These are phyloP conservation scores for Idaea biselata DNA, from an alignment of 2,888 invertebrate genomes.

Conservation along the genomic window DNA sequence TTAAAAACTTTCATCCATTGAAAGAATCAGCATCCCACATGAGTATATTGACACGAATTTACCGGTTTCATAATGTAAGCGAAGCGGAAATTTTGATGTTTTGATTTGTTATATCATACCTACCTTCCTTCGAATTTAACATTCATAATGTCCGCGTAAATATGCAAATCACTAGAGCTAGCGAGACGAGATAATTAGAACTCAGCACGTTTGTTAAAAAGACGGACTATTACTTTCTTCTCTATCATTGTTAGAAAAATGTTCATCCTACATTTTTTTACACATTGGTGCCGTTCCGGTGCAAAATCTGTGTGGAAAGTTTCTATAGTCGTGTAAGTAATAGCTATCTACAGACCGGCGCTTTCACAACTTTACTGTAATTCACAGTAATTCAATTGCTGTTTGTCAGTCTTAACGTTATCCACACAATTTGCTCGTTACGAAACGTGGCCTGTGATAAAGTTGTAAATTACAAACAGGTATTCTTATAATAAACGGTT, in stretches of 20 bases:
- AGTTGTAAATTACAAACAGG: background rate
- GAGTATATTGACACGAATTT: constrained; percentile 64
- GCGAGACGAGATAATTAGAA: constrained; percentile 11
- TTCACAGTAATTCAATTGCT: constrained; percentile 42
- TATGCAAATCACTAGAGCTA: constrained; percentile 29
- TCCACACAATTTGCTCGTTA: constrained; percentile 27
- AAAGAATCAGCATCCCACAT: constrained; percentile 64
- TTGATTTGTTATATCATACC: constrained; percentile 58
- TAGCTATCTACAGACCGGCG: constrained; percentile 40
- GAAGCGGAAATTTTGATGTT: constrained; percentile 59
- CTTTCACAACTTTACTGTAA: constrained; percentile 54
- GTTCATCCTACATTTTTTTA: constrained; percentile 17
- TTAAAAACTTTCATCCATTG: constrained; percentile 68
- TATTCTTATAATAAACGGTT: background rate
- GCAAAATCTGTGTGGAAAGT: constrained; percentile 50
- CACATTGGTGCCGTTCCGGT: constrained; percentile 34
- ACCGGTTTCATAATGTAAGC: constrained; percentile 67
- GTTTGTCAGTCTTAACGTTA: constrained; percentile 33
- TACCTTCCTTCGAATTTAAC: constrained; percentile 39
- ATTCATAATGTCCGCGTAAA: constrained; percentile 26
- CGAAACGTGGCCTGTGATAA: constrained; percentile 12
- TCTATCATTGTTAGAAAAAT: constrained; percentile 25
- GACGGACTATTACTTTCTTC: constrained; percentile 22
- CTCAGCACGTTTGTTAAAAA: constrained; percentile 17
- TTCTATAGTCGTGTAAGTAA: constrained; percentile 41